These are phyloP conservation scores for Lepidotrigona ventralis DNA, from an alignment of 1,140 invertebrate species.

Conservation along the genomic window DNA sequence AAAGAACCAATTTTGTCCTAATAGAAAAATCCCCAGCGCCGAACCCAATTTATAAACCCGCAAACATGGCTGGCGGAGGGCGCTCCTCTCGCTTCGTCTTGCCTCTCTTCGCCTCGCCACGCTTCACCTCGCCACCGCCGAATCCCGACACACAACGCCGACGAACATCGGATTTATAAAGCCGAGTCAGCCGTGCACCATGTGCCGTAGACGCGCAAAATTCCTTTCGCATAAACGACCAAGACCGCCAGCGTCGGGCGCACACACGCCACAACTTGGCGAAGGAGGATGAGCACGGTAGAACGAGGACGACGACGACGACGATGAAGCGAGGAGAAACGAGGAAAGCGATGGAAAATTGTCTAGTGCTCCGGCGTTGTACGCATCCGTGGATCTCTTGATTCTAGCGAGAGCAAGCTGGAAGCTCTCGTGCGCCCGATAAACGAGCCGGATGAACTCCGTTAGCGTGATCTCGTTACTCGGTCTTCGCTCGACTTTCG, in stretches of 20 bases:
- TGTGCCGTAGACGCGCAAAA: constrained; percentile 59
- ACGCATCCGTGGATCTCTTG: constrained; percentile 33
- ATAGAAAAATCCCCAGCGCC: constrained; percentile 80
- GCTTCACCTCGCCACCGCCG: constrained; percentile 47
- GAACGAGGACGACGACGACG: neutral
- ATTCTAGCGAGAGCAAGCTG: constrained; percentile 16
- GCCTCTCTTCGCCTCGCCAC: constrained; percentile 44
- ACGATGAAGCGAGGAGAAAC: neutral
- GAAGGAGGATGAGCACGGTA: too few species aligned
- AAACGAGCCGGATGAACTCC: constrained; percentile 47
- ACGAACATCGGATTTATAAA: constrained; percentile 73
- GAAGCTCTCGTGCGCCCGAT: constrained; percentile 27
- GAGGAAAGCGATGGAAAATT: constrained; percentile 39
- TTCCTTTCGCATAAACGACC: constrained; percentile 49
- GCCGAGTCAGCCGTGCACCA: constrained; percentile 53
- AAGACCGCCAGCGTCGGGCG: neutral
- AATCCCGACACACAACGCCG: constrained; percentile 68
- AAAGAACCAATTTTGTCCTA: constrained; percentile 81
- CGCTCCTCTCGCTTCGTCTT: constrained; percentile 44
- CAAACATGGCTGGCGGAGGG: constrained; percentile 78
- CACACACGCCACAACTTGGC: neutral
- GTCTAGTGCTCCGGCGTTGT: constrained; percentile 24
- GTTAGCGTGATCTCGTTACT: constrained; percentile 46
- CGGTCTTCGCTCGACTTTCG: constrained; percentile 34
- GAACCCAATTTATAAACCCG: constrained; percentile 80